Percentiles rank a stretch among this genome's conserved stretches.
Evolutionary conservation across 2,113 vertebrate species (phyloP).

Genomic region (Dermatemys mawii): DNA sequence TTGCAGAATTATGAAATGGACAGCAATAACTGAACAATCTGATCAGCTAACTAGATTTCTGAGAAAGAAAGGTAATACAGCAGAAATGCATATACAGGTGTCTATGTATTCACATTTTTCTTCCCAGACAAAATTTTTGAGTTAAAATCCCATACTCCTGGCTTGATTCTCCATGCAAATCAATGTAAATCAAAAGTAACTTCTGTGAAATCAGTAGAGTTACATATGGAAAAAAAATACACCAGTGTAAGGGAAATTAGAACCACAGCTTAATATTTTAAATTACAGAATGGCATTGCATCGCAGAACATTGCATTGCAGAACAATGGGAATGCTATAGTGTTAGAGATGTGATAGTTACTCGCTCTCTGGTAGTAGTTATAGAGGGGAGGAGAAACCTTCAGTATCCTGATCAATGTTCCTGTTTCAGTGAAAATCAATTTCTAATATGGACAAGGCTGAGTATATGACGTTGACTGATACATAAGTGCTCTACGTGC

Average conservation of each 20-base stretch:
- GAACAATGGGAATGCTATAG: neutral
- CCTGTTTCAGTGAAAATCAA: neutral
- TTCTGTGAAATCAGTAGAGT: neutral
- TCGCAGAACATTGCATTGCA: neutral
- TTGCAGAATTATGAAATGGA: neutral
- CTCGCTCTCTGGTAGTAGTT: neutral
- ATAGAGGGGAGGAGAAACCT: neutral
- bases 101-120: neutral
- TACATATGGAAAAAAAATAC: neutral
- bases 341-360: neutral
- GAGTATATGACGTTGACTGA: neutral
- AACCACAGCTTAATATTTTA: neutral
- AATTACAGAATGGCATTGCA: neutral
- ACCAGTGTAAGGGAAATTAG: neutral
- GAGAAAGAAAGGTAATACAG: neutral
- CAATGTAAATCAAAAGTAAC: neutral
- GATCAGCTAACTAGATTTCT: conserved; percentile 27
- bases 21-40: conserved; percentile 5
- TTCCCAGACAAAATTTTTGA: neutral
- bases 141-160: neutral
- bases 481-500: neutral
- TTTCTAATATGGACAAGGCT: neutral
- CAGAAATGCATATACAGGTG: neutral
- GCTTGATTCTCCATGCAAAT: neutral
- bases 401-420: neutral